A percentile compares a stretch with the other conserved stretches of the same genome.
Conservation (phyloP, 2,797 vertebrate genomes). For the Pogoniulus pusillus region DNA sequence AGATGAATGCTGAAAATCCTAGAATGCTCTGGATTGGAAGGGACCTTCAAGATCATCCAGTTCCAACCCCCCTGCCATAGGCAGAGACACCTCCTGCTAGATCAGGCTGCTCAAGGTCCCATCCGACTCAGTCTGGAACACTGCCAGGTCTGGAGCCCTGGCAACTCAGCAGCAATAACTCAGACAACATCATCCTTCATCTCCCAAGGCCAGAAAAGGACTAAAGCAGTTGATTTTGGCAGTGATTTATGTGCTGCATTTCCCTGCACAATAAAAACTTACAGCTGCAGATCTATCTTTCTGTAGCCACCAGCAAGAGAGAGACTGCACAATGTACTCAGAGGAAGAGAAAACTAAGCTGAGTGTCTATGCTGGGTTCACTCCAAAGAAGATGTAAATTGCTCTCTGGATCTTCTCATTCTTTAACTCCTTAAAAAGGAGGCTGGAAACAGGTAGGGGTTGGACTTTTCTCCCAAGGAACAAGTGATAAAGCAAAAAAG, state of each 20-base stretch:
- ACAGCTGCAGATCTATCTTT: neutral
- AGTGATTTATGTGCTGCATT: neutral
- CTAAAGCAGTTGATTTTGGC: neutral
- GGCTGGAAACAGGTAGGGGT: too few relatives aligned
- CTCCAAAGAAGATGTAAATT: neutral
- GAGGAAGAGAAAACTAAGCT: neutral
- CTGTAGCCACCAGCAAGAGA: accelerated
- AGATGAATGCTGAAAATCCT: neutral
- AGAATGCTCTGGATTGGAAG: too few relatives aligned
- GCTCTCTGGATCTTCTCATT: too few relatives aligned
- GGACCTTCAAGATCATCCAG: too few relatives aligned
- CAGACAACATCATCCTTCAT: neutral
- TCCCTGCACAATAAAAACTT: neutral
- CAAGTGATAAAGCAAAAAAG: too few relatives aligned
- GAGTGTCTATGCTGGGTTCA: neutral
- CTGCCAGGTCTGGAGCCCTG: neutral
- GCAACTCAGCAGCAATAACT: neutral
- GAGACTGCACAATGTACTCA: neutral
- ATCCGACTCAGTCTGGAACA: too few relatives aligned
- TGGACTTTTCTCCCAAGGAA: too few relatives aligned
- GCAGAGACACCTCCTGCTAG: too few relatives aligned
- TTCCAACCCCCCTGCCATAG: too few relatives aligned
- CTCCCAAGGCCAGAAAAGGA: neutral
- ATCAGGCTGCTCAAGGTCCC: too few relatives aligned
- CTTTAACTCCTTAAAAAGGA: too few relatives aligned